A percentile compares a stretch with the other conserved stretches of the same genome.
These are phyloP conservation scores for Papilio protenor DNA, from an alignment of 2,888 invertebrate species.

Conservation along the genomic window DNA sequence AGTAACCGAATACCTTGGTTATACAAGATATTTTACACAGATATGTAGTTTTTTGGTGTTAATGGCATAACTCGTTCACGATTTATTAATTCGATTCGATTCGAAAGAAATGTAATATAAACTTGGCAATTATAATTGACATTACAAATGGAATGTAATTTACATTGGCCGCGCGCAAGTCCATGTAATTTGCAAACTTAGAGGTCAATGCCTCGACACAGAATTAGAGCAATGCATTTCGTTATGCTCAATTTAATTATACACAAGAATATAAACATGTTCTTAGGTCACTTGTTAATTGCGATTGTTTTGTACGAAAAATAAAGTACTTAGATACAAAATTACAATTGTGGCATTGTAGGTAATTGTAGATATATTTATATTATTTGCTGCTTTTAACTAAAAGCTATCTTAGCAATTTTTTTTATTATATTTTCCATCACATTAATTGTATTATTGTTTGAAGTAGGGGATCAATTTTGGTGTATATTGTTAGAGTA, in stretches of 20 bases:
- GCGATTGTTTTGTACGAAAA: neutral
- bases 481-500: slow-evolving; percentile 17
- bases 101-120: neutral
- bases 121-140: slow-evolving; percentile 6
- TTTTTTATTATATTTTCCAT: neutral
- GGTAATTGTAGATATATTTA: no score
- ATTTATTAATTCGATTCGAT: neutral
- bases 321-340: no score
- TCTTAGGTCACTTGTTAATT: neutral
- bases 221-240: slow-evolving; percentile 14
- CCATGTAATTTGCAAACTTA: slow-evolving; percentile 22
- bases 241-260: slow-evolving; percentile 2
- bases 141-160: slow-evolving; percentile 21
- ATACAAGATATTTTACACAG: neutral
- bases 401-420: no score
- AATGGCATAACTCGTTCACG: neutral
- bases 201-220: slow-evolving; percentile 32
- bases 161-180: neutral
- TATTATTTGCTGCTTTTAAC: no score
- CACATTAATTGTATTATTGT: neutral
- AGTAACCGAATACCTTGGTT: neutral
- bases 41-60: neutral
- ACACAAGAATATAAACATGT: neutral
- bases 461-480: neutral
- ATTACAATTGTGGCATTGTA: no score